A percentile compares a stretch with the other conserved stretches of the same genome.
Conservation (phyloP, 2,797 vertebrate genomes). For the Argya squamiceps region DNA sequence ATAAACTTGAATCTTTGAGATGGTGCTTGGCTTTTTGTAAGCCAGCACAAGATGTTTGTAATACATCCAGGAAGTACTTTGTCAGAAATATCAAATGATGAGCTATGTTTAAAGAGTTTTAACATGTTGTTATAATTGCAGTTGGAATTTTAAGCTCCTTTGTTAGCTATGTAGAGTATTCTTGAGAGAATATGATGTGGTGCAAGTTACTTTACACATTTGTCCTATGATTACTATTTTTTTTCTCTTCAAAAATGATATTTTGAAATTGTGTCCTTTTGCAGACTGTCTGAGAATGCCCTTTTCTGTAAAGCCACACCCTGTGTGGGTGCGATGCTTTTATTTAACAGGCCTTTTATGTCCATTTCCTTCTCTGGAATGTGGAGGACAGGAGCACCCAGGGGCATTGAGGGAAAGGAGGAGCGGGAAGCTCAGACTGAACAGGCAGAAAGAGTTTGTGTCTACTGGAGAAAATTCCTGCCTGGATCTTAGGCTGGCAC, state of each 20-base stretch:
- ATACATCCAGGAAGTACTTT: not conserved
- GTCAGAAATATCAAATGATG: not conserved
- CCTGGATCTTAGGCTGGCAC: not conserved
- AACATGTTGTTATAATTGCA: not conserved
- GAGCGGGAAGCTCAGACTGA: fast-evolving
- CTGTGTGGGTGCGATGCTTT: not conserved
- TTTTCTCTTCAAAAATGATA: not conserved
- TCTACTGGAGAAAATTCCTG: not conserved
- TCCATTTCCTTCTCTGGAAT: not conserved
- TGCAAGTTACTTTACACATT: not conserved
- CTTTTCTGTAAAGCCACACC: not conserved
- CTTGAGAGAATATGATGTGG: not conserved
- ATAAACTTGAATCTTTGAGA: not conserved
- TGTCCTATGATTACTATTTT: not conserved
- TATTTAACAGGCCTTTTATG: not conserved
- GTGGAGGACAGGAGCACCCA: not conserved
- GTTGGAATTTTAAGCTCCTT: not conserved
- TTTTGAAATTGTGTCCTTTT: not conserved
- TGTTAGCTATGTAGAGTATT: not conserved
- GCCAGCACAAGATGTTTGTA: not conserved
- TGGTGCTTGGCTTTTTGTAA: not conserved
- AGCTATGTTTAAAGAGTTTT: not conserved
- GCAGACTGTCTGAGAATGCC: not conserved
- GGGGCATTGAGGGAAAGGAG: not conserved
- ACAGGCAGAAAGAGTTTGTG: not conserved